Evolutionary conservation across 2,888 invertebrate species (phyloP).

Genomic region (Drosophila hamatofila): DNA sequence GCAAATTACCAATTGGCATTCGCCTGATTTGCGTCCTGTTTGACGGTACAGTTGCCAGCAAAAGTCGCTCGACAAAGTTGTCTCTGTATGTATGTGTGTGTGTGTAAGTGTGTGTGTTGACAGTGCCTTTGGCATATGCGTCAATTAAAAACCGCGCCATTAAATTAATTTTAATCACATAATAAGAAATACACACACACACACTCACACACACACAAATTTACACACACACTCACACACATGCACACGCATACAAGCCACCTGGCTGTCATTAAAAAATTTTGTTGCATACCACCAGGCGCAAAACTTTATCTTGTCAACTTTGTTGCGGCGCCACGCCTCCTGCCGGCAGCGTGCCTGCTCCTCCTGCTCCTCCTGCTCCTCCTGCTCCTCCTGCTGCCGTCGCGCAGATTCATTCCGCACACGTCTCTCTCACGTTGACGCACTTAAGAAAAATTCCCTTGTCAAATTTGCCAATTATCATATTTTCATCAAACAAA

Average conservation of each 20-base stretch:
- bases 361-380: not conserved
- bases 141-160: conserved; percentile 82
- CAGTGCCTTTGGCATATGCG: conserved; percentile 57
- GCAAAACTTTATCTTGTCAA: conserved; percentile 81
- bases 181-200: conserved; percentile 69
- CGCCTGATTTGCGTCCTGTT: conserved; percentile 52
- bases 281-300: conserved; percentile 68
- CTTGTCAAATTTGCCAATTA: conserved; percentile 85
- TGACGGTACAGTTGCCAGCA: conserved; percentile 50
- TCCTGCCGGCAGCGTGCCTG: not conserved
- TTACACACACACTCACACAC: conserved; percentile 11
- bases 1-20: conserved; percentile 72
- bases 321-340: conserved; percentile 57
- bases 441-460: conserved; percentile 83
- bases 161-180: conserved; percentile 82
- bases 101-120: conserved; percentile 16
- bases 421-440: conserved; percentile 45
- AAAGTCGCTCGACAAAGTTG: conserved; percentile 32
- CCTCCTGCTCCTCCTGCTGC: not conserved
- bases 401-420: not conserved
- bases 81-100: not conserved
- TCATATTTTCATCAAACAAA: conserved; percentile 84
- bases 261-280: conserved; percentile 81
- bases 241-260: conserved; percentile 37
- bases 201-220: conserved; percentile 22